A percentile compares a stretch with the other conserved stretches of the same genome.
phyloP scores from a whole-genome alignment of 1,140 invertebrate species.

The Paraescarpia echinospica region DNA sequence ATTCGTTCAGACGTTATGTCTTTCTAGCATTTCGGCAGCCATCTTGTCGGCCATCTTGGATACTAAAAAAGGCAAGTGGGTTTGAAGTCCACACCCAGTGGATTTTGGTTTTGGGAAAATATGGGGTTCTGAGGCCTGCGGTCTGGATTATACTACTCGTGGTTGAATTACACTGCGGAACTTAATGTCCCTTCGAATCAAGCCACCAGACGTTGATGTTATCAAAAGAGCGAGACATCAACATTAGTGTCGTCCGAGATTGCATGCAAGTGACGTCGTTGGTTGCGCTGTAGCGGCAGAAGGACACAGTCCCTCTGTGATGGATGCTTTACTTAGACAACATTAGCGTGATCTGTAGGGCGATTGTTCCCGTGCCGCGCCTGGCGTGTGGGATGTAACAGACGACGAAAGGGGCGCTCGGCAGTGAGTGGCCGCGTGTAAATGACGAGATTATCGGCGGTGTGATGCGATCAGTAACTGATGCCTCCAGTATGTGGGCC shows the following conservation, averaged over 20 bases:
- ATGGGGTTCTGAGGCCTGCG: too few relatives aligned
- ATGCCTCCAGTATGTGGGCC: not conserved
- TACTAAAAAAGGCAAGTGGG: too few relatives aligned
- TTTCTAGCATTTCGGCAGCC: too few relatives aligned
- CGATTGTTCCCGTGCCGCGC: not conserved
- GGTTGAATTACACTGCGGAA: not conserved
- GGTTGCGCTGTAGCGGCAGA: not conserved
- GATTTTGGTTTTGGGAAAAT: too few relatives aligned
- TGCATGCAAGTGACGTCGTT: not conserved
- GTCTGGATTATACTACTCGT: not conserved
- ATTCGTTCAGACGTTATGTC: too few relatives aligned
- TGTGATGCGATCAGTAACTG: not conserved
- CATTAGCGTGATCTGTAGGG: not conserved
- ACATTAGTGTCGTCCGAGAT: not conserved
- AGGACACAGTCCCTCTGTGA: not conserved
- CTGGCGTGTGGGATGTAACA: not conserved
- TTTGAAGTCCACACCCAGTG: too few relatives aligned
- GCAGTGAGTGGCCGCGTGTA: not conserved
- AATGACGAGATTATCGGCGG: not conserved
- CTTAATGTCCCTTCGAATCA: not conserved
- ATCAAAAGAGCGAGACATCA: not conserved
- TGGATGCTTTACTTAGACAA: not conserved
- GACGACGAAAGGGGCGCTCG: not conserved
- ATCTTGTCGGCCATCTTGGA: too few relatives aligned
- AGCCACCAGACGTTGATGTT: not conserved